Evolutionary conservation across 1,140 invertebrate genomes (phyloP), one percentile per base, ranked within the genome.

Genomic region (Agrilus planipennis): DNA sequence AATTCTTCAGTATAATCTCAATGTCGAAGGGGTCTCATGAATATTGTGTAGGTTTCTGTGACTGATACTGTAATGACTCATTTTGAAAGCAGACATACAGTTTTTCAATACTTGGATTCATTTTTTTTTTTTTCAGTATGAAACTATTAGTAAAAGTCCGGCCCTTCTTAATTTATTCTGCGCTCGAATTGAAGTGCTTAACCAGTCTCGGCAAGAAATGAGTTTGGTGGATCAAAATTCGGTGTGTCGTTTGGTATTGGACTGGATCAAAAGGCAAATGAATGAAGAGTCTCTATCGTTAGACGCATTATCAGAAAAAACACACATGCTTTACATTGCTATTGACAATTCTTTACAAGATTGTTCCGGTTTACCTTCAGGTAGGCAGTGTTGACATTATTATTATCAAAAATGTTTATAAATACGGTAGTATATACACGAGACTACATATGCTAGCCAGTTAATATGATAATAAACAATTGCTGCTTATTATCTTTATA

Each of bases 321-420:
- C 76, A n/a, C 78, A 85, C 57, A 68, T 89, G 61, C 60, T 89
- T 36, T 88, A 84, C 60, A 61, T 88, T 42, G 79, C 81, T 21
- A 64, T 74, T 23, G 77, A 84, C 50, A 79, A 84, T 52, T 77
- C 72, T 19, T 64, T 90, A n/a, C 79, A 83, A 46, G 84, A 87
- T 62, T 86, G 81, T 58, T 71, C 72, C 21, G 79, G 83, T 45
- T 66, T 89, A 50, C 79, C 82, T 16, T 69, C 68, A 20, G 55
- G 57, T 29, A 47, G 56, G 1, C 7, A 15, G 15, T n/a, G n/a
- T n/a, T n/a, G n/a, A n/a, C n/a, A n/a, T n/a, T n/a, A n/a, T n/a
- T n/a, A n/a, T n/a, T n/a, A n/a, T n/a, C n/a, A n/a, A n/a, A n/a
- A n/a, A n/a, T n/a, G n/a, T n/a, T n/a, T n/a, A n/a, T n/a, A n/a